Conservation (phyloP, 2,113 vertebrate genomes). For the Chaenocephalus aceratus region DNA sequence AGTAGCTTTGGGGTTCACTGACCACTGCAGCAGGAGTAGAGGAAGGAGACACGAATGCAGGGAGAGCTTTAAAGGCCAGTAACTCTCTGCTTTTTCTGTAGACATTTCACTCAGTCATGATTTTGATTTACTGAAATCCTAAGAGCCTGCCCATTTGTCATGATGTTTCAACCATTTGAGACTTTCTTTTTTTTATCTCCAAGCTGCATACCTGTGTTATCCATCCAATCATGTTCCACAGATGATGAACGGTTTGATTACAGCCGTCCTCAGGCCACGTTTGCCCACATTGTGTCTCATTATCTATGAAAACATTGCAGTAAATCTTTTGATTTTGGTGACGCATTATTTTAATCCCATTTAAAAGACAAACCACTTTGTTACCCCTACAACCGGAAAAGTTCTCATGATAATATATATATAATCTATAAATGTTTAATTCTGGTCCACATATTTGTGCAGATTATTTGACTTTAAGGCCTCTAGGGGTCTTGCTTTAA, state of each 20-base stretch:
- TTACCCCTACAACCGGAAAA: not conserved
- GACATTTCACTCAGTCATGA: slow-evolving; percentile 27
- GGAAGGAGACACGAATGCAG: slow-evolving; percentile 23
- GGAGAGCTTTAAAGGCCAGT: slow-evolving; percentile 32
- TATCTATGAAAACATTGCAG: not conserved
- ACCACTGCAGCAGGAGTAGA: slow-evolving; percentile 38
- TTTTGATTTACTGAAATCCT: slow-evolving; percentile 18
- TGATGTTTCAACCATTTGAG: slow-evolving; percentile 18
- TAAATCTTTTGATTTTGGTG: not conserved
- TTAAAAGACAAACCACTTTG: not conserved
- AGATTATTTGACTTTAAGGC: not conserved
- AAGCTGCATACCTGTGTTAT: not conserved
- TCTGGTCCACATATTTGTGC: not conserved
- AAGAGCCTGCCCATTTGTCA: not conserved
- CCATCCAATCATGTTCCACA: not conserved
- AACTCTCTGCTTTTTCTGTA: slow-evolving; percentile 27
- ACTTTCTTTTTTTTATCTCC: not conserved
- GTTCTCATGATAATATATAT: not conserved
- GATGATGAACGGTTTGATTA: not conserved
- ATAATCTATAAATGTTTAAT: not conserved
- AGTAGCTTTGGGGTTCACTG: slow-evolving; percentile 55
- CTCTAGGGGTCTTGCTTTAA: no score
- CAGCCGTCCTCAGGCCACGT: not conserved
- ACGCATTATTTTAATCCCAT: not conserved
- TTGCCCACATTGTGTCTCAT: not conserved